These are phyloP conservation scores for Kryptolebias ocellatus DNA, from an alignment of 2,797 vertebrate genomes.

Conservation along the genomic window DNA sequence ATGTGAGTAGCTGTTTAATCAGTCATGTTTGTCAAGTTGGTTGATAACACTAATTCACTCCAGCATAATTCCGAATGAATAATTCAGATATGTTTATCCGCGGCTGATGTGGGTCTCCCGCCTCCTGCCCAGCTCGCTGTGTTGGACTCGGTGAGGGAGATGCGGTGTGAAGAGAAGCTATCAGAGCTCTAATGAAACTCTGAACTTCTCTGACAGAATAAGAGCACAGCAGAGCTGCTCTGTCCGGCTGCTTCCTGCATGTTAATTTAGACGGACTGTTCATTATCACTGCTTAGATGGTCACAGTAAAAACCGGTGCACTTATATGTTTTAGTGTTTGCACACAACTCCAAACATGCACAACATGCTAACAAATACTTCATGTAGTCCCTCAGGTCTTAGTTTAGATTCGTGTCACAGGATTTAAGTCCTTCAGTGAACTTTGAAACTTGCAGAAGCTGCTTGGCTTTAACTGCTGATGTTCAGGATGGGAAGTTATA, in stretches of 20 bases:
- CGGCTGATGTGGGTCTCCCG: background rate
- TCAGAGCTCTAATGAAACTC: slow-evolving; percentile 61
- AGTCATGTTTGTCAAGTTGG: background rate
- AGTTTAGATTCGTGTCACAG: background rate
- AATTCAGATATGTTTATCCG: slow-evolving; percentile 9
- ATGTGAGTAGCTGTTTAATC: background rate
- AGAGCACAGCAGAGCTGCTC: slow-evolving; percentile 51
- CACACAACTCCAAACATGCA: slow-evolving; percentile 28
- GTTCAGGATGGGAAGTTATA: slow-evolving; percentile 92
- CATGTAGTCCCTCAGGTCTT: slow-evolving; percentile 29
- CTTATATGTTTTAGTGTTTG: slow-evolving; percentile 46
- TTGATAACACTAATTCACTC: background rate
- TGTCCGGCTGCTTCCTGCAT: slow-evolving; percentile 52
- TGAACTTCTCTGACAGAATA: slow-evolving; percentile 61
- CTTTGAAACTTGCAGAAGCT: slow-evolving; percentile 6
- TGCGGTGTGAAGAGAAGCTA: slow-evolving; percentile 39
- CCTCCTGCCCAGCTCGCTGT: slow-evolving; percentile 30
- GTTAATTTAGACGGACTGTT: slow-evolving; percentile 70
- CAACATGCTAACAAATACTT: slow-evolving; percentile 23
- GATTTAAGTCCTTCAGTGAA: background rate
- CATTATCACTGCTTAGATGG: slow-evolving; percentile 64
- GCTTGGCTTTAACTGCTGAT: slow-evolving; percentile 78
- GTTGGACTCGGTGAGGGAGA: slow-evolving; percentile 42
- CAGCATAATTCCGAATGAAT: background rate
- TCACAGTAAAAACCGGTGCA: slow-evolving; percentile 45